Percentiles rank a stretch among this genome's conserved stretches.
Evolutionary conservation across 2,797 vertebrate species (phyloP).

Genomic region (Petrocephalus schoutedeni): DNA sequence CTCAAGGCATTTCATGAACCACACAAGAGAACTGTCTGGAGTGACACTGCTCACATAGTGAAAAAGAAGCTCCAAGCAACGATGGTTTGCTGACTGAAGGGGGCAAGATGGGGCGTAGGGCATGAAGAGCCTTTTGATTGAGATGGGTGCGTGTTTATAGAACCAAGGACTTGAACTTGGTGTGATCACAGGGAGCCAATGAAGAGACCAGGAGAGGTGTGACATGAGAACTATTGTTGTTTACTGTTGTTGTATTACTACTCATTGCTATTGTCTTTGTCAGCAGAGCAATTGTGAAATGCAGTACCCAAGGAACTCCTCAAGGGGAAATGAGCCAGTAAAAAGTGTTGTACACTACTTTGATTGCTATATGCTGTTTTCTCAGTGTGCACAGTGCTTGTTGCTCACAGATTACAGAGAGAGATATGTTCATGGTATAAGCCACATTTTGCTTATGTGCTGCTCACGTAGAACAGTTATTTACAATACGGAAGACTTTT

Average conservation of each 20-base stretch:
- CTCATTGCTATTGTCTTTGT: background rate
- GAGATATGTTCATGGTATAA: slow-evolving; percentile 34
- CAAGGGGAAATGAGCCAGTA: slow-evolving; percentile 27
- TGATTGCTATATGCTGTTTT: slow-evolving; percentile 27
- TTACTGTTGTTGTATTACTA: background rate
- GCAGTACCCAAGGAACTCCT: slow-evolving; percentile 19
- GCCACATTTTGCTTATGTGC: slow-evolving; percentile 26
- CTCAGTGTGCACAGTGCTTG: slow-evolving; percentile 31
- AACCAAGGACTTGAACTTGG: background rate
- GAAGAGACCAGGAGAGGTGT: background rate
- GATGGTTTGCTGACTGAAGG: background rate
- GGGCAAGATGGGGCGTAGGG: too few species aligned
- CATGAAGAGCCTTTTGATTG: background rate
- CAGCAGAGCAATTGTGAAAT: slow-evolving; percentile 10
- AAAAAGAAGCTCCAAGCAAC: background rate
- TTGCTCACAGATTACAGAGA: slow-evolving; percentile 33
- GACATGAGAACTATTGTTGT: background rate
- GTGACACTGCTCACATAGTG: background rate
- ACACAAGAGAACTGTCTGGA: background rate
- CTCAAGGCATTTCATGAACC: background rate
- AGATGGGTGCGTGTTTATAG: background rate
- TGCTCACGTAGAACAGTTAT: slow-evolving; percentile 23
- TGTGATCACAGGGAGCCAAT: background rate
- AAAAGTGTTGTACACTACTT: slow-evolving; percentile 11
- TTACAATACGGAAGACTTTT: slow-evolving; percentile 31